Evolutionary conservation across 2,113 vertebrate genomes (phyloP), one percentile per base, ranked within the genome.

Genomic region (Caloenas nicobarica): DNA sequence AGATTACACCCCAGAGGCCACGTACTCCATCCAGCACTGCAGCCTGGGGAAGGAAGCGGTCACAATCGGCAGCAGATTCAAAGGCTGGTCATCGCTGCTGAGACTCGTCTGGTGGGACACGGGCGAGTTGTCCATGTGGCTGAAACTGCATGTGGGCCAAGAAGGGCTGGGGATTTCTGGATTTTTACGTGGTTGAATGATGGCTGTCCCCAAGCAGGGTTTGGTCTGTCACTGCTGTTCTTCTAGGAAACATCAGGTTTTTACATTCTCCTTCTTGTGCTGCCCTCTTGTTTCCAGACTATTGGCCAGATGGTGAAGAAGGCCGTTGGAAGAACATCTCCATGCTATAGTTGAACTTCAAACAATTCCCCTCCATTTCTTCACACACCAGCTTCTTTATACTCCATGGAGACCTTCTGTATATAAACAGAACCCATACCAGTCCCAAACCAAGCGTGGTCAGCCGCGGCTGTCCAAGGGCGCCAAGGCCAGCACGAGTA

Each of bases 401-500:
- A 66, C 5, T 7, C 31, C 34, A 54, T 0, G 0, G 60, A 56
- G 46, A 36, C 34, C 15, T 24, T 9, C 46, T 5, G 1, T 14
- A 11, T 3, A 18, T 38, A 42, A n/a, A 33, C 38, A 54, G 51
- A n/a, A 25, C 10, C 1, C 1, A 40, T n/a, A 15, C 11, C n/a
- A 8, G 21, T 24, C n/a, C 46, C 58, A 13, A 54, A 29, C 38
- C 38, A 33, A 1, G 2, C 10, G 4, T 5, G 13, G 54, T 24
- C 38, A 36, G 53, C 46, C 58, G 7, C 7, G 11, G 11, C 51
- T 48, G 58, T 3, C 34, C 5, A 2, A 31, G 42, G 11, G 15
- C 1, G 13, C 9, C 0, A 9, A 9, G 15, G 0, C 3, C 60
- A 25, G 65, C 1, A 2, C 23, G 22, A 34, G 13, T 0, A 4